A percentile compares a stretch with the other conserved stretches of the same genome.
These are phyloP conservation scores for Numenius phaeopus DNA, from an alignment of 2,797 vertebrate species.

Conservation along the genomic window DNA sequence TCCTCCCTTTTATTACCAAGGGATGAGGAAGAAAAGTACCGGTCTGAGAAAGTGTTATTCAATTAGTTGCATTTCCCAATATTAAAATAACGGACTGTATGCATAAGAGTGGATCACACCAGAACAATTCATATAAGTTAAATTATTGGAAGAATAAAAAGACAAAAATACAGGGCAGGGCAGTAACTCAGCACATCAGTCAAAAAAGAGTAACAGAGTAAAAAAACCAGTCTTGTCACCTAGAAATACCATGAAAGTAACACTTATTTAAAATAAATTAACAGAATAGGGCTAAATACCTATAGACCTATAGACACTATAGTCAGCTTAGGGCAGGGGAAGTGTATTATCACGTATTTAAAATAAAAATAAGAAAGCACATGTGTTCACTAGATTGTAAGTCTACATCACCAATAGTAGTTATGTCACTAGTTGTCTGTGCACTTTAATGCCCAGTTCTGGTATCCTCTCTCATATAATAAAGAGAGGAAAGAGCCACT, in stretches of 20 bases:
- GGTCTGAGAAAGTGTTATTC: neutral
- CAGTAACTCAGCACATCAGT: neutral
- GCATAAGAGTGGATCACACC: neutral
- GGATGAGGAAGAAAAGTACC: neutral
- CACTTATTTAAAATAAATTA: neutral
- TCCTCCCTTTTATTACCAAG: neutral
- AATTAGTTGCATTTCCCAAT: neutral
- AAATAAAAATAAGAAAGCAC: neutral
- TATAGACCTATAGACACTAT: neutral
- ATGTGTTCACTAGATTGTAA: neutral
- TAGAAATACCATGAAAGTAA: neutral
- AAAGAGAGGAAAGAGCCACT: neutral
- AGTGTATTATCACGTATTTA: neutral
- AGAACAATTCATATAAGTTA: neutral
- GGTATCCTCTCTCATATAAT: neutral
- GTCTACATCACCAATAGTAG: neutral
- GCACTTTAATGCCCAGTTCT: neutral
- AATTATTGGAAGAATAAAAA: neutral
- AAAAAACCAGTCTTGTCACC: neutral
- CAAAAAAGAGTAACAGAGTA: neutral
- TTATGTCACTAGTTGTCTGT: neutral
- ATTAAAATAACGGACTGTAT: neutral
- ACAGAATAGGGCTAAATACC: neutral
- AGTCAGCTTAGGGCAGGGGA: neutral
- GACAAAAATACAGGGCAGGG: neutral